Base-by-base conservation (phyloP, 64 coral and sea anemone genomes). In the Anthopleura sola region DNA sequence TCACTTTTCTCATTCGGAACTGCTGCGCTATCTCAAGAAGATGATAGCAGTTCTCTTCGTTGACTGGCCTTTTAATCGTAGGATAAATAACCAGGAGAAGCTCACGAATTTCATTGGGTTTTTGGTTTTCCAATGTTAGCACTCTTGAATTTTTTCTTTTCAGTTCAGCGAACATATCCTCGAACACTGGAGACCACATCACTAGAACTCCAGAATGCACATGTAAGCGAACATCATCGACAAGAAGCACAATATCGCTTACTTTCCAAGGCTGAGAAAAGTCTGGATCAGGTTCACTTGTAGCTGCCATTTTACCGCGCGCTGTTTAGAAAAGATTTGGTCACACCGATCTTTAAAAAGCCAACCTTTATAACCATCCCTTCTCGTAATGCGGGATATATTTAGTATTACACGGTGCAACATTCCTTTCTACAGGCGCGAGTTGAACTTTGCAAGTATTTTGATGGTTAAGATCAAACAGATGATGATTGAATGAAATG, bases 181-280 rank as follows among this genome's bases (percentile, higher is more conserved):
- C 79, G 58, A 89, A 69, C 3, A 82, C 78, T 50, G 87, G 78
- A 19, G 87, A 89, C 80, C 80, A 89, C 38, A 89, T 89, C 16
- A 78, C 55, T n/a, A 90, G 81, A 14, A 90, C 49, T n/a, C 81
- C 46, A 13, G 60, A 62, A 75, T 90, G 88, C n/a, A 90, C 88
- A 55, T 90, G 88, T 12, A 90, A 77, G 55, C 88, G 51, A 44
- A 62, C 14, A 29, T 84, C 88, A 44, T 90, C 34, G 3, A 90
- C 88, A 49, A 84, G 57, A 23, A 90, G 55, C 13, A 90, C 88
- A 20, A 83, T 60, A 84, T 90, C 88, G 16, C 88, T 90, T 15
- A 90, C 47, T 71, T 77, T 51, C 88, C 88, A 90, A 83, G 88
- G 88, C 64, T 84, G 38, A 0, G 88, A 90, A 69, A 90, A 90